Evolutionary conservation across 2,113 vertebrate genomes (phyloP).

Genomic region (Orcinus orca): DNA sequence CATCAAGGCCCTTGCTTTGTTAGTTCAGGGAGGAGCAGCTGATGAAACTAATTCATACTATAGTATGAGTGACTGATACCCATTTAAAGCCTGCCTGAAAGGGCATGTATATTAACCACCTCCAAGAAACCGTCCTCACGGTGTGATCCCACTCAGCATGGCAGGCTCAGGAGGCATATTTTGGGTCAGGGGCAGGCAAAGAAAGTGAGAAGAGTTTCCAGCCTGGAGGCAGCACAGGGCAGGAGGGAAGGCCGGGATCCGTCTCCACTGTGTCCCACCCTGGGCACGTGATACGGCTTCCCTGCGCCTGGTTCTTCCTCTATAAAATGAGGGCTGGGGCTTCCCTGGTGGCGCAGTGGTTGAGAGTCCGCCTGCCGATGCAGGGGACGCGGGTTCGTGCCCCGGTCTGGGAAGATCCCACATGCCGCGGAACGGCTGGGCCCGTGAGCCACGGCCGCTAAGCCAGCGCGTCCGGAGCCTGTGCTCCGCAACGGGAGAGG

Average conservation of each 20-base stretch:
- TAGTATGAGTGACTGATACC: background rate
- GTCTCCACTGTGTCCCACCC: background rate
- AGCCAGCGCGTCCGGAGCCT: no score
- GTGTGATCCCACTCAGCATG: background rate
- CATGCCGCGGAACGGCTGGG: no score
- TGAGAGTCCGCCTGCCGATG: no score
- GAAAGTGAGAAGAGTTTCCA: background rate
- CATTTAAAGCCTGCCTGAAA: background rate
- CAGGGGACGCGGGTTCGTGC: no score
- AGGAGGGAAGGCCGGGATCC: background rate
- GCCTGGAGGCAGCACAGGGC: background rate
- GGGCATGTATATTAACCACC: background rate
- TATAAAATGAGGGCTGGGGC: background rate
- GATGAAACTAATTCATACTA: constrained; percentile 1
- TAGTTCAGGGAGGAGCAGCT: background rate
- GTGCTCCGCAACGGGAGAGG: no score
- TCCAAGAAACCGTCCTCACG: background rate
- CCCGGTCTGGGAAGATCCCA: no score
- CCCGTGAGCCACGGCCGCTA: no score
- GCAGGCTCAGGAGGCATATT: background rate
- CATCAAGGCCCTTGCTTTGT: background rate
- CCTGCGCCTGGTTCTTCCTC: background rate
- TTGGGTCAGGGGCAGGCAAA: background rate
- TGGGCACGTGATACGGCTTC: background rate
- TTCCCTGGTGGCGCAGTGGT: no score